Evolutionary conservation across 2,113 vertebrate species (phyloP), one percentile per base, ranked within the genome.

Genomic region (Pterocles orientalis): DNA sequence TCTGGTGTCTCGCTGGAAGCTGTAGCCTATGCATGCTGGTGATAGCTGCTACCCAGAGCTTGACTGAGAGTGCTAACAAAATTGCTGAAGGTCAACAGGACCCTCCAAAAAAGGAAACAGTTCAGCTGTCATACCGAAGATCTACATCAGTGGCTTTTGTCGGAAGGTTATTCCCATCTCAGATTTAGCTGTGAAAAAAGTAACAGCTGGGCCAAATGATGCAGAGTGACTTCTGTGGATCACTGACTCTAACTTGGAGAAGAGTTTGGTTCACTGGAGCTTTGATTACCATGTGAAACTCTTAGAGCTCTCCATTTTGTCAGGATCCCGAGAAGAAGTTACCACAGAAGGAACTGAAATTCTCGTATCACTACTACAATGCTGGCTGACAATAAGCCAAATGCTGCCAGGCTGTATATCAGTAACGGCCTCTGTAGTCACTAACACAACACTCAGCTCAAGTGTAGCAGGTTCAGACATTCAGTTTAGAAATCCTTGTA

Each of bases 311-410:
- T 71, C 26, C 20, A 12, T 5, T 70, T 41, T 45, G 14, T 43
- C 53, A 68, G 39, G 79, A 62, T 39, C 36, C n/a, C 36, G 17
- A 2, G 18, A 54, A 64, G 72, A 82, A 76, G 45, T 34, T 24
- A 62, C 5, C 26, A 54, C 2, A 41, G 80, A 75, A 53, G 23
- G 45, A 86, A 45, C 3, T 23, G 21, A 57, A 77, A 36, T 12
- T 57, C 36, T 50, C 11, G 0, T 18, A 61, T 50, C 26, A 7
- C 41, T 47, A 4, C 51, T 62, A 25, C 39, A 71, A 7, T 0
- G 0, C 12, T 43, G 34, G 7, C 0, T 86, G 64, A 76, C 90
- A 90, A 72, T 29, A 25, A 86, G 58, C 10, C 25, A 53, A 36
- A 78, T 24, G 31, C 51, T 75, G 50, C 24, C 48, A 48, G 24